Conservation (phyloP, 2,888 invertebrate species). For the Drosophila bunnanda region DNA sequence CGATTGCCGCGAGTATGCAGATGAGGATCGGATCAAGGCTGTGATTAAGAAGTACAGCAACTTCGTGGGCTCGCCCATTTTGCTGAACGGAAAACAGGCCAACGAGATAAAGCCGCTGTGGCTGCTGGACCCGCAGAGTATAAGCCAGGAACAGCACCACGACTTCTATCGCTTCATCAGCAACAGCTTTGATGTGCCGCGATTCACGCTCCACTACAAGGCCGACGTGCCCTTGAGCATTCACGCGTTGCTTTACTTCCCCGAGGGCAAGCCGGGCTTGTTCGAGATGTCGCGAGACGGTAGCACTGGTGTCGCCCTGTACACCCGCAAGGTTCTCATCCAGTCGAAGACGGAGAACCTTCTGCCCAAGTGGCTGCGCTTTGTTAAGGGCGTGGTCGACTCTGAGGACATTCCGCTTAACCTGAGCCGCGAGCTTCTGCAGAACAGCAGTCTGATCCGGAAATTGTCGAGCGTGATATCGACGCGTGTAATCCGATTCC, state of each 20-base stretch:
- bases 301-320: conserved; percentile 94
- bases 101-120: conserved; percentile 97
- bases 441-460: conserved; percentile 96
- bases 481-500: conserved; percentile 92
- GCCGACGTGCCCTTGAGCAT: conserved; percentile 93
- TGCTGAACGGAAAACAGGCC: conserved; percentile 93
- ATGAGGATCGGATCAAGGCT: conserved; percentile 92
- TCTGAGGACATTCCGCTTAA: conserved; percentile 99
- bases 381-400: conserved; percentile 98
- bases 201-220: conserved; percentile 96
- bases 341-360: conserved; percentile 95
- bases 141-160: conserved; percentile 93
- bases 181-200: conserved; percentile 93
- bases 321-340: conserved; percentile 96
- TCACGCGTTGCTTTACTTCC: conserved; percentile 95
- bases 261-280: conserved; percentile 95
- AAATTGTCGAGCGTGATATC: conserved; percentile 94
- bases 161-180: conserved; percentile 97
- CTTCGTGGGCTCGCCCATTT: conserved; percentile 97
- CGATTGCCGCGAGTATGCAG: conserved; percentile 95
- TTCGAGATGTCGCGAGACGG: conserved; percentile 95
- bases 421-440: conserved; percentile 96
- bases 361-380: conserved; percentile 97
- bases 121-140: conserved; percentile 95
- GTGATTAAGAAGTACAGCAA: conserved; percentile 98